phyloP scores from a whole-genome alignment of 37 sponge, comb jelly and placozoan species.

The Bolinopsis microptera region DNA sequence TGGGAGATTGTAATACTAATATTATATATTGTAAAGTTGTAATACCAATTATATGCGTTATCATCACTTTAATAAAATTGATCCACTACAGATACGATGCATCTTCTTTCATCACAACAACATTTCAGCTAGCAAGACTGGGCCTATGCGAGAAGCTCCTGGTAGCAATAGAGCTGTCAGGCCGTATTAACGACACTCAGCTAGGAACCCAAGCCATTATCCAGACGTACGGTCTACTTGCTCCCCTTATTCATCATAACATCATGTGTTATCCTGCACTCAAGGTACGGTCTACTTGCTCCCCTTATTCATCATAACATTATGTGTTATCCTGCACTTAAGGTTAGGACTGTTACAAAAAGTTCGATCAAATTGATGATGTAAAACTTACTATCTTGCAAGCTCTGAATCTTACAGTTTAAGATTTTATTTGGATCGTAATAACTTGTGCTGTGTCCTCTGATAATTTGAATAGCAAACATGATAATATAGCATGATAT shows the following conservation, averaged over 20 bases:
- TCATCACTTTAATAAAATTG: not conserved
- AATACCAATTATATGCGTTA: no score
- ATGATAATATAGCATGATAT: no score
- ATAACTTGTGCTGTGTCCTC: no score
- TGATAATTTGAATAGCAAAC: no score
- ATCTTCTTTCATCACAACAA: no score
- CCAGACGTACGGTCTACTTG: conserved; percentile 76
- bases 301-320: conserved; percentile 79
- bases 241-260: conserved; percentile 77
- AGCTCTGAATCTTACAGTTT: no score
- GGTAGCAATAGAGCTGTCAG: conserved; percentile 75
- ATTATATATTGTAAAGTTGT: no score
- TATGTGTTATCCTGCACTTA: conserved; percentile 42
- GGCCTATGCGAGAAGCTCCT: conserved; percentile 70
- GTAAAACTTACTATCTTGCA: no score
- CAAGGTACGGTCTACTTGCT: conserved; percentile 77
- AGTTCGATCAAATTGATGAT: no score
- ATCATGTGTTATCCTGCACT: conserved; percentile 64
- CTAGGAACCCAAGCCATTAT: conserved; percentile 79
- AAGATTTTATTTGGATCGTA: no score
- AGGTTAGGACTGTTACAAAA: conserved; percentile 66
- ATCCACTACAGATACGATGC: no score
- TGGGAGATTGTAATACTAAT: not conserved
- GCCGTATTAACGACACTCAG: conserved; percentile 70
- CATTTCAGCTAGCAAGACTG: conserved; percentile 70